Base-by-base conservation (phyloP, 2,113 vertebrate genomes). In the Haliaeetus leucogaster region DNA sequence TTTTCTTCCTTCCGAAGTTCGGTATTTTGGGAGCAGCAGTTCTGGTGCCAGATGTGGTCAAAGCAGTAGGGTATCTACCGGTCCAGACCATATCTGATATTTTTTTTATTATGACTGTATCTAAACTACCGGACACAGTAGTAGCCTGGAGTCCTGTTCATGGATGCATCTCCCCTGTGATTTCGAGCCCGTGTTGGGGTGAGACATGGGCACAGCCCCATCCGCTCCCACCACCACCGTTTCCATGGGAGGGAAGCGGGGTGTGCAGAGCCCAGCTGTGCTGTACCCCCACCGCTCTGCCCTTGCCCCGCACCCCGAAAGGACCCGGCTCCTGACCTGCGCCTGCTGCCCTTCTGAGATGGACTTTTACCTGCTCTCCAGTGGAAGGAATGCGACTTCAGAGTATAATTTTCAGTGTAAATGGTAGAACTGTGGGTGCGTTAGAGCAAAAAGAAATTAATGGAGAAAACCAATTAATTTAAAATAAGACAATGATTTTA, bases 301-400 rank as follows among this genome's bases (percentile, higher is more conserved):
- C 56, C 23, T 82, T 48, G 13, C 20, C 20, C 38, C 1, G 0
- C 1, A 3, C 2, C 9, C 32, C 1, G 4, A 48, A 72, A 43
- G 11, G 11, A 40, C n/a, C 45, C 1, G 2, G 6, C 16, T 76
- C 30, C 45, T 83, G 36, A 22, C 43, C 30, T 59, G 42, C 2
- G 2, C 26, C 36, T 72, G 32, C 43, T 90, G 21, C 23, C n/a
- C 23, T 32, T 61, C 19, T 30, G 10, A 43, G 19, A 11, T 30
- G 16, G 53, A 42, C 3, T 65, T 77, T 61, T 34, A 36, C 9
- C 19, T 56, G 27, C 30, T 77, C 18, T 77, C 14, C 73, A 40
- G 8, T 56, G 43, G 36, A 61, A 86, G 40, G 13, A 38, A 29
- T 7, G 10, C 0, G 1, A 80, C 36, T 53, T 38, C 11, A 15